Conservation (phyloP, 1,140 invertebrate genomes). For the Pteromalus puparum region DNA sequence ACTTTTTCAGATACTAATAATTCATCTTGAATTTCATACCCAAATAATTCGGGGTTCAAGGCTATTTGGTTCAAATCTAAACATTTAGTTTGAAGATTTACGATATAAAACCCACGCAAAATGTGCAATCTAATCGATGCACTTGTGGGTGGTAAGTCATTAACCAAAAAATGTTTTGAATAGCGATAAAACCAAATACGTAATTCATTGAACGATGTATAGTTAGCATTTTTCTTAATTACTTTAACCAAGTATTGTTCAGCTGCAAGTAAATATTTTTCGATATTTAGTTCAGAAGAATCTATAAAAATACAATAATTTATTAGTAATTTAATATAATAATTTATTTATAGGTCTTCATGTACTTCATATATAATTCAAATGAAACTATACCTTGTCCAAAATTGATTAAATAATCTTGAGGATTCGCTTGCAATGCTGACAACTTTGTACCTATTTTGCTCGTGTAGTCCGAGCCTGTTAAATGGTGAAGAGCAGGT, state of each 20-base stretch:
- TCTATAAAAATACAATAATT: too few species aligned
- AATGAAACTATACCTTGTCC: neutral
- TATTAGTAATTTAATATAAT: too few species aligned
- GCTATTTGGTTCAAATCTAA: neutral
- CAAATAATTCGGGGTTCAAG: neutral
- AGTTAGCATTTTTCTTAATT: too few species aligned
- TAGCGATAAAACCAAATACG: too few species aligned
- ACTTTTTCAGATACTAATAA: neutral
- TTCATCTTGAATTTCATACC: neutral
- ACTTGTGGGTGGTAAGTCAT: conserved; percentile 8
- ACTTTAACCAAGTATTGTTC: too few species aligned
- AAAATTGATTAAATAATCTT: conserved; percentile 1
- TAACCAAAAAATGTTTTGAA: neutral
- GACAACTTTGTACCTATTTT: conserved; percentile 4
- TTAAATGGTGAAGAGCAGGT: neutral
- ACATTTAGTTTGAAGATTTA: neutral
- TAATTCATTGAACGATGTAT: too few species aligned
- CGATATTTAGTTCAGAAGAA: too few species aligned
- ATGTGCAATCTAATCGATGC: conserved; percentile 23
- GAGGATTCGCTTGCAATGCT: neutral
- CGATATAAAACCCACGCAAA: neutral
- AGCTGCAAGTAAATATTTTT: too few species aligned
- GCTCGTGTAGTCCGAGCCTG: conserved; percentile 20
- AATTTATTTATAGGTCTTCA: too few species aligned
- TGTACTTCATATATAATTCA: too few species aligned